Percentiles rank a stretch among this genome's conserved stretches.
Conservation (phyloP, 2,888 invertebrate species). For the Agriopis aurantiaria region DNA sequence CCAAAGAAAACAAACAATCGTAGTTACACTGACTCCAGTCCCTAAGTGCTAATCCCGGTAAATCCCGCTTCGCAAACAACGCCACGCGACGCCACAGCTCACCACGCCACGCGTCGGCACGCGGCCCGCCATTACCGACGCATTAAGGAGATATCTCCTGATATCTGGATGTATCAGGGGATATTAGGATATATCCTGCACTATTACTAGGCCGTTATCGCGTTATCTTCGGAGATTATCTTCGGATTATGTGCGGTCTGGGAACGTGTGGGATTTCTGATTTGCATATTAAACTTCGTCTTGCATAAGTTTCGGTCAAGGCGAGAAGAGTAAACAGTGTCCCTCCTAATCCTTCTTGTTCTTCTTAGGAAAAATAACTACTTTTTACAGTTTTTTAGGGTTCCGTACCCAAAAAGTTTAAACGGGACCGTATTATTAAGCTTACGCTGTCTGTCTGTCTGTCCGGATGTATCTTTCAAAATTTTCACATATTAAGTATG, state of each 20-base stretch:
- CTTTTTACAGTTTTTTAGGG: too few species aligned
- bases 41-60: slow-evolving; percentile 82
- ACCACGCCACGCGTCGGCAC: slow-evolving; percentile 60
- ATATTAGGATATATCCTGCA: slow-evolving; percentile 59
- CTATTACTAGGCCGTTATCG: slow-evolving; percentile 79
- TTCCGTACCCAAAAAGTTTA: too few species aligned
- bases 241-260: slow-evolving; percentile 70
- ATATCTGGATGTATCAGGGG: slow-evolving; percentile 58
- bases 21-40: slow-evolving; percentile 17
- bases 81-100: slow-evolving; percentile 57
- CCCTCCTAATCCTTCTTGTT: too few species aligned
- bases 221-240: slow-evolving; percentile 71
- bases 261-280: slow-evolving; percentile 55
- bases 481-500: too few species aligned
- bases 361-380: too few species aligned
- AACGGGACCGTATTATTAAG: too few species aligned
- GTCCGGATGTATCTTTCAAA: too few species aligned
- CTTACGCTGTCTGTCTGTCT: too few species aligned
- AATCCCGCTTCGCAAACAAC: slow-evolving; percentile 69
- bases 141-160: slow-evolving; percentile 47
- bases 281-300: slow-evolving; percentile 32
- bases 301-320: slow-evolving; percentile 2
- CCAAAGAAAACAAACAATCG: slow-evolving; percentile 23
- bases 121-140: slow-evolving; percentile 66
- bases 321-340: not conserved